Evolutionary conservation across 1,140 invertebrate genomes (phyloP), one percentile per base, ranked within the genome.

Genomic region (Heliconius hewitsoni): DNA sequence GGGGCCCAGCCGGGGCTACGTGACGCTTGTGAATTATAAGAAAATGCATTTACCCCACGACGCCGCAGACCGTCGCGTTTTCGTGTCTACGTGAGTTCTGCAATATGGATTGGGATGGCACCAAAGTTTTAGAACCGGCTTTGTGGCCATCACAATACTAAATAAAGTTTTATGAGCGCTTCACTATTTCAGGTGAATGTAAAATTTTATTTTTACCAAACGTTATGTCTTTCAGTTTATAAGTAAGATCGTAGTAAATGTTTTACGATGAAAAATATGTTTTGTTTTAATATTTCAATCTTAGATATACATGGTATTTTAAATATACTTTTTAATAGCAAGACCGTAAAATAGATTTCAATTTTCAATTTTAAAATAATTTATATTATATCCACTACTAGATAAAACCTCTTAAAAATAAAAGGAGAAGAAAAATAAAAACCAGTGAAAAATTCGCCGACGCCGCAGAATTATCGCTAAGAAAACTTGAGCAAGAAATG

Each of bases 21-120:
- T 94, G 92, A 92, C 90, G 89, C 82, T 86, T 82, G 87, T 92
- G 90, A 91, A 91, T 92, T 94, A 94, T 92, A 94, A 93, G 91
- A 93, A 93, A 94, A 93, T 92, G 91, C 91, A 94, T 93, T 94
- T 94, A 91, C 89, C 83, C 78, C 85, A 46, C 42, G 42, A 78
- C 84, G 83, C 90, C 86, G 81, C 85, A 88, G 85, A 88, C 86
- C 86, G 83, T 82, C 84, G 87, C 88, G 85, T 89, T 88, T 92
- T 91, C 89, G 87, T 92, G 89, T 90, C 83, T 88, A 87, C 87
- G 86, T 90, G 87, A 84, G 75, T 81, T 85, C 81, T 90, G 82
- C 84, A 86, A 84, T 90, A 87, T 90, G 89, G 84, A 88, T 87
- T 90, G 88, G 83, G 84, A 82, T 84, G 81, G 80, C 78, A 80